These are phyloP conservation scores for Pachycephala philippinensis DNA, from an alignment of 2,113 vertebrate species.

Conservation along the genomic window DNA sequence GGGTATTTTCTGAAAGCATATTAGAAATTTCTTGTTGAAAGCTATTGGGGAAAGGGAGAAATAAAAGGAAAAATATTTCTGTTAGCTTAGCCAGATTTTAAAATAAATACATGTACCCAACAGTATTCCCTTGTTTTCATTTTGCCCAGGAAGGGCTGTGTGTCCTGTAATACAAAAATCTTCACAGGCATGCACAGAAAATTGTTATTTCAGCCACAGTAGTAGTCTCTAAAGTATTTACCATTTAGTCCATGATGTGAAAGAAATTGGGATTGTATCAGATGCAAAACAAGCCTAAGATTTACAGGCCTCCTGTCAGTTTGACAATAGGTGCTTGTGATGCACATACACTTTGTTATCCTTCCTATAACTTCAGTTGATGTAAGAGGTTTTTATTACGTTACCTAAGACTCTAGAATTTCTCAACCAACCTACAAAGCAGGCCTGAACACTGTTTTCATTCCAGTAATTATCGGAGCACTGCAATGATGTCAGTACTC, in stretches of 20 bases:
- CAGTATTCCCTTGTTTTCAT: neutral
- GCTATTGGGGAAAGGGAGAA: neutral
- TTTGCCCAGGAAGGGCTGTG: neutral
- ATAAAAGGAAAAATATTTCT: neutral
- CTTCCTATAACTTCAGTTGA: neutral
- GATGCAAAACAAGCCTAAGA: neutral
- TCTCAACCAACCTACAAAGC: neutral
- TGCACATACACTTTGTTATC: neutral
- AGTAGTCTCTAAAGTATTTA: neutral
- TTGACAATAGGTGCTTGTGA: neutral
- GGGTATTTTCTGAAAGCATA: neutral
- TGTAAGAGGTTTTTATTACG: neutral
- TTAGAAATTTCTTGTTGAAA: neutral
- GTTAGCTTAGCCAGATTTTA: neutral
- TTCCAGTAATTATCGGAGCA: neutral
- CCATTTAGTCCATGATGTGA: neutral
- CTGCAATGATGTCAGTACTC: neutral
- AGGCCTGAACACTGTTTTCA: neutral
- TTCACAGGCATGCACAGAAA: neutral
- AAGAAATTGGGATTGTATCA: neutral
- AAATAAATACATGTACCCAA: neutral
- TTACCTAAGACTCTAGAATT: neutral
- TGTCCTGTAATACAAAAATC: neutral
- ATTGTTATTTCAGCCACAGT: neutral
- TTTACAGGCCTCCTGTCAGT: neutral